phyloP scores from a whole-genome alignment of 1,140 invertebrate species.

The Pseudachorutes palmiensis region DNA sequence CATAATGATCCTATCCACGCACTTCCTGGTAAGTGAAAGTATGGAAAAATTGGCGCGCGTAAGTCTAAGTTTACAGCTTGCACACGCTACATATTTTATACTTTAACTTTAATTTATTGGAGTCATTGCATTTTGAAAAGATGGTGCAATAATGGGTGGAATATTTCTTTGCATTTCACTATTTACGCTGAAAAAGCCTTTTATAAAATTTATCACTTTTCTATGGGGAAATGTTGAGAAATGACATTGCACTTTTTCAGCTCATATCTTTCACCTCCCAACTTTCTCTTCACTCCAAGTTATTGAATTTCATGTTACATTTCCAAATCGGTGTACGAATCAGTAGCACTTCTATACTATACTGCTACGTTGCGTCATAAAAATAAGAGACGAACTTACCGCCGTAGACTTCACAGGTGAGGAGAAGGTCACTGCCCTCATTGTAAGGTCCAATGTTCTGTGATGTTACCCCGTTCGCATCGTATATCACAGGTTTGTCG shows the following conservation, averaged over 20 bases:
- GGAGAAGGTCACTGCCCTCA: constrained; percentile 69
- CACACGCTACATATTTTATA: background rate
- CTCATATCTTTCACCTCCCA: background rate
- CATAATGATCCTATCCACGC: constrained; percentile 3
- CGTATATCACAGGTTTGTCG: constrained; percentile 73
- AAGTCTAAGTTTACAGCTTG: too few species aligned
- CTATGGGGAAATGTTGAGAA: too few species aligned
- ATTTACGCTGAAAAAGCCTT: background rate
- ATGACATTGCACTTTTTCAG: too few species aligned
- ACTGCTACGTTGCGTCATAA: too few species aligned
- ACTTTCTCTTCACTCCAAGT: background rate
- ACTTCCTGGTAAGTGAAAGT: background rate
- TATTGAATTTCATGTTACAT: background rate
- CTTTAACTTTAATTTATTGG: background rate
- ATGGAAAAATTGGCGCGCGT: background rate
- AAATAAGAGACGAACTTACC: constrained; percentile 59
- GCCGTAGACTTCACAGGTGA: constrained; percentile 78
- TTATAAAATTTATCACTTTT: too few species aligned
- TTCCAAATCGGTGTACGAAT: background rate
- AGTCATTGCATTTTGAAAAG: background rate
- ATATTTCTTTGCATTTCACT: background rate
- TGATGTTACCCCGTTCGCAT: constrained; percentile 53
- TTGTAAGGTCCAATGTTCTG: constrained; percentile 77
- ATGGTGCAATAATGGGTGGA: background rate
- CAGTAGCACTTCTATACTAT: too few species aligned